Evolutionary conservation across 2,888 invertebrate species (phyloP), one percentile per base, ranked within the genome.

Genomic region (Venusia cambrica): DNA sequence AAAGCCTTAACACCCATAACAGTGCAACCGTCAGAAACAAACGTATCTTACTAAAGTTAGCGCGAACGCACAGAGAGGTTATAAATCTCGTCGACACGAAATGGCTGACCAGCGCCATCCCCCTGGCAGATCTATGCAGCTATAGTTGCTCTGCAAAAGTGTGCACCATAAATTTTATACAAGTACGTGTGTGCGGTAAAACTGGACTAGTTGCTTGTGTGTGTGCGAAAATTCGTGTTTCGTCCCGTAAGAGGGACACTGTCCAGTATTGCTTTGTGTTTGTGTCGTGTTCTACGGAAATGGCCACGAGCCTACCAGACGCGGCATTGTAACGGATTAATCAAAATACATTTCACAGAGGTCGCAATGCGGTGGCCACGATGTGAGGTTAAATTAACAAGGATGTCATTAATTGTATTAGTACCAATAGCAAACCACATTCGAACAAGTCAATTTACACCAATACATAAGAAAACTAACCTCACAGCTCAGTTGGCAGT

Each of bases 141-240:
- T 76, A 78, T 73, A 74, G 64, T 63, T 13, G 10, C 10, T n/a
- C 59, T 83, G 84, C 85, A 84, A 87, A 85, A 87, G 85, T 87
- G 85, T 87, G 84, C 79, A 72, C 83, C 72, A 81, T 87, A 87
- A 83, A 85, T 85, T 87, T 87, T 84, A 84, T 84, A 80, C 79
- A 68, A 73, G 69, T 73, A 62, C 69, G 71, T 67, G 75, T 78
- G 81, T 80, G 80, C 74, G 75, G 76, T 78, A 84, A 85, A 85
- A 81, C 80, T 81, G 73, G 61, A 65, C 62, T 65, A 59, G 62
- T 46, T 48, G 48, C 41, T 57, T 65, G 71, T 65, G 64, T 78
- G 81, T 76, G 83, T 74, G 77, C 69, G 80, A 75, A 79, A 81
- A 77, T 83, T 83, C 76, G 79, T 80, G 73, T 74, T 43, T 57